These are phyloP conservation scores for Phoeniculus purpureus DNA, from an alignment of 2,797 vertebrate genomes.

Conservation along the genomic window DNA sequence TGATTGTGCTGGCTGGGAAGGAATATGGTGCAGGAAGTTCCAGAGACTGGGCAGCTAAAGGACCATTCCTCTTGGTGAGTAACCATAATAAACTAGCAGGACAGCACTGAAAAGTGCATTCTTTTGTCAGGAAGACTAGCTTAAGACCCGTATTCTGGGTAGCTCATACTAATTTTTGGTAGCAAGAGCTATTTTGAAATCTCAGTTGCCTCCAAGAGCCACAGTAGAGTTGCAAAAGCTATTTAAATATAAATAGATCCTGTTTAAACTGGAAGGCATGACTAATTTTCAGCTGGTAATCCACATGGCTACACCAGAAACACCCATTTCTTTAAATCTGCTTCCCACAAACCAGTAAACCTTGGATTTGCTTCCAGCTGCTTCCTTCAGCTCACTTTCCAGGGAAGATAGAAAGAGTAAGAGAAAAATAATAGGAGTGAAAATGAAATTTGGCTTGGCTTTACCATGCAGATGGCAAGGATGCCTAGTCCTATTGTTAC, in stretches of 20 bases:
- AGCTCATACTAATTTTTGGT: not conserved
- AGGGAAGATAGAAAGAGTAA: not conserved
- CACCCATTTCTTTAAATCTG: not conserved
- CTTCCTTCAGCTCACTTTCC: not conserved
- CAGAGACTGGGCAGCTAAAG: constrained; percentile 98
- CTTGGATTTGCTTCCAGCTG: not conserved
- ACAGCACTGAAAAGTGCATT: not conserved
- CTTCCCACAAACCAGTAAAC: not conserved
- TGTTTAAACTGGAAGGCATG: not conserved
- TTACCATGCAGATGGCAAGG: not conserved
- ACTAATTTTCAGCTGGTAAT: not conserved
- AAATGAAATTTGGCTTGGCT: not conserved
- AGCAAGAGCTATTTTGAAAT: not conserved
- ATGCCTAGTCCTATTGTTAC: not conserved
- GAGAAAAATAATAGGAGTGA: not conserved
- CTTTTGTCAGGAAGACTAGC: not conserved
- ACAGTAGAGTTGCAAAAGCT: not conserved
- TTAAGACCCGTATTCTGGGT: not conserved
- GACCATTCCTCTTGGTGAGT: constrained; percentile 92
- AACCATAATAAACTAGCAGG: not conserved
- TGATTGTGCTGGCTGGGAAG: constrained; percentile 93
- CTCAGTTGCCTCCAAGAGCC: not conserved
- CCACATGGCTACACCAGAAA: not conserved
- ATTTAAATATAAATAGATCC: not conserved
- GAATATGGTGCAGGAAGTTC: constrained; percentile 97